Percentiles rank a stretch among this genome's conserved stretches.
phyloP scores from a whole-genome alignment of 2,888 invertebrate genomes.

The Pseudococcus longispinus region DNA sequence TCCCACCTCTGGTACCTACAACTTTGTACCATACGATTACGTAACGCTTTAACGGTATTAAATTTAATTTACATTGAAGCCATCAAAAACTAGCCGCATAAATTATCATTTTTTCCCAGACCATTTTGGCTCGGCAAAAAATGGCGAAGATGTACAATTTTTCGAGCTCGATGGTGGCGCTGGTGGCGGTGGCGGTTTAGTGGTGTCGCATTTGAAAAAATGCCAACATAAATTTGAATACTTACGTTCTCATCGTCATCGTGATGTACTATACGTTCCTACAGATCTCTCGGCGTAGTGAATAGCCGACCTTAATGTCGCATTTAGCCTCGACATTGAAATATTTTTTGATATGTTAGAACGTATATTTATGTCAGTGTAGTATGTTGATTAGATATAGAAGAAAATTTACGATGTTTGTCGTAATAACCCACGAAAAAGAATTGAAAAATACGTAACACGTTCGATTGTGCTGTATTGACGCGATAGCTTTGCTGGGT shows the following conservation, averaged over 20 bases:
- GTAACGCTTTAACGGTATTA: slow-evolving; percentile 26
- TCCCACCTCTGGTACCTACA: neutral
- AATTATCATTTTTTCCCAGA: slow-evolving; percentile 36
- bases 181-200: neutral
- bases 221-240: slow-evolving; percentile 25
- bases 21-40: slow-evolving; percentile 15
- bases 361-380: slow-evolving; percentile 34
- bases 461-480: neutral
- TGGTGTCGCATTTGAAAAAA: slow-evolving; percentile 32
- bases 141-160: neutral
- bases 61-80: slow-evolving; percentile 28
- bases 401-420: slow-evolving; percentile 20
- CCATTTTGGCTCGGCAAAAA: neutral
- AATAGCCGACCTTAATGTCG: slow-evolving; percentile 43
- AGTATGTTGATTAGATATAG: slow-evolving; percentile 33
- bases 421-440: slow-evolving; percentile 5
- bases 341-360: slow-evolving; percentile 35
- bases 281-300: neutral
- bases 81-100: neutral
- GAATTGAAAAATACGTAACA: neutral
- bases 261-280: neutral
- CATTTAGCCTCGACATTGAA: slow-evolving; percentile 45
- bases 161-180: neutral
- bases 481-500: neutral
- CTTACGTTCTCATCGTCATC: slow-evolving; percentile 18